Conservation (phyloP, 53 echinoderm and acorn worm genomes). For the Crossaster papposus region DNA sequence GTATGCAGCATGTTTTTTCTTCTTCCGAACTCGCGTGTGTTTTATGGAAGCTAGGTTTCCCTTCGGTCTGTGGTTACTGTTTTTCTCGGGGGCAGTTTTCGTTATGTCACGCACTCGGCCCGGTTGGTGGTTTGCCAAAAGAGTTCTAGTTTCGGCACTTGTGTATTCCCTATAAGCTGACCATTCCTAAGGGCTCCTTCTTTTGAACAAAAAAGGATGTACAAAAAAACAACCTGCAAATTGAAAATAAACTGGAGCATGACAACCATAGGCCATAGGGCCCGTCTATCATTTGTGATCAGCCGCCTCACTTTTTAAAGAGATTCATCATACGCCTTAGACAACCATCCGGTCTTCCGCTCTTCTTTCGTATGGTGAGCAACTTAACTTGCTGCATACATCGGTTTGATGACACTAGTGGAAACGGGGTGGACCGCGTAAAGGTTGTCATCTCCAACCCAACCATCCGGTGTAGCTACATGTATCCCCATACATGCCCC, state of each 20-base stretch:
- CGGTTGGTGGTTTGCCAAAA: not conserved
- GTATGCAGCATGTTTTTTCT: not conserved
- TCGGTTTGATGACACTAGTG: no score
- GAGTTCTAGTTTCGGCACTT: not conserved
- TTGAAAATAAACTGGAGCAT: no score
- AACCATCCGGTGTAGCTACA: no score
- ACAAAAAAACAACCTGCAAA: no score
- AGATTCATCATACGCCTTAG: not conserved
- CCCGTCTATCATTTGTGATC: not conserved
- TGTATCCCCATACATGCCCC: no score
- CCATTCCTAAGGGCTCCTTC: not conserved
- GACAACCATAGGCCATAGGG: no score
- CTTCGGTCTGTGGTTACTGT: constrained; percentile 4
- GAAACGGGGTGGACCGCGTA: no score
- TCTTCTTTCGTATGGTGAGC: no score
- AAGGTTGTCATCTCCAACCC: no score
- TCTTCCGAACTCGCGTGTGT: not conserved
- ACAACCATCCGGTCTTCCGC: no score
- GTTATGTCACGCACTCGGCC: constrained; percentile 5
- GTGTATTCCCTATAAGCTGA: not conserved
- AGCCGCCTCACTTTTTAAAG: constrained; percentile 1
- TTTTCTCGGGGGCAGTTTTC: constrained; percentile 27
- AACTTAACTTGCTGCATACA: no score
- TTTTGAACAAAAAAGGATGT: not conserved
- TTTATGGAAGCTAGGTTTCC: not conserved